Evolutionary conservation across 2,797 vertebrate genomes (phyloP), one percentile per base, ranked within the genome.

Genomic region (Phylloscopus collybita): DNA sequence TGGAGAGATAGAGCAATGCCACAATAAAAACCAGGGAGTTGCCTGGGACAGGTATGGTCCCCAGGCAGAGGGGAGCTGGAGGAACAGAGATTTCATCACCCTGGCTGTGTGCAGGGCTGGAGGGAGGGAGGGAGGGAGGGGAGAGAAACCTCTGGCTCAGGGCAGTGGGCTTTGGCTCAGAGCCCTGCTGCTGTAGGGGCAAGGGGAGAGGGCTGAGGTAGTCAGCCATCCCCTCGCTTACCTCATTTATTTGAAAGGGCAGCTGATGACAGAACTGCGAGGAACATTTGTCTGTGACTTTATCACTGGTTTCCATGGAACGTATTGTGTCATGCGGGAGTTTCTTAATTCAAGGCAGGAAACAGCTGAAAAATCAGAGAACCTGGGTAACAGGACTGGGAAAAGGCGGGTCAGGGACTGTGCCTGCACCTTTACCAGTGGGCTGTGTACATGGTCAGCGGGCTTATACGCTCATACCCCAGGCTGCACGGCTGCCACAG

Each of bases 251-350:
- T 88, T 79, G 17, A 70, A 75, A 95, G 60, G 60, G 49, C 80
- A 84, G 87, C 70, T 44, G 47, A 25, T 49, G 73, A 56, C 19
- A 42, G 79, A 54, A 23, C n/a, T 2, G 32, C 0, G 0, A 88
- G 54, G 59, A 88, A 47, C 40, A 26, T 60, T 64, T 53, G 34
- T 36, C 76, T 79, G 44, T 62, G 80, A 86, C 85, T 96, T 79
- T 91, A 29, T 53, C n/a, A 36, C 80, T 64, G 79, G 89, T 96
- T 96, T 93, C 95, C 95, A 96, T 92, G 92, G 92, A 93, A 95
- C 95, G 80, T 26, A 69, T 2, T 65, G 65, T 92, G 82, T 56
- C 82, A 72, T 13, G 7, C 15, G 62, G 60, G 51, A 86, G 26
- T 42, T 54, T 32, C 64, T 64, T 72, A 76, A 92, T 93, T 85